Evolutionary conservation across 35 echinoderm and acorn worm species (phyloP).

Genomic region (Lytechinus variegatus): DNA sequence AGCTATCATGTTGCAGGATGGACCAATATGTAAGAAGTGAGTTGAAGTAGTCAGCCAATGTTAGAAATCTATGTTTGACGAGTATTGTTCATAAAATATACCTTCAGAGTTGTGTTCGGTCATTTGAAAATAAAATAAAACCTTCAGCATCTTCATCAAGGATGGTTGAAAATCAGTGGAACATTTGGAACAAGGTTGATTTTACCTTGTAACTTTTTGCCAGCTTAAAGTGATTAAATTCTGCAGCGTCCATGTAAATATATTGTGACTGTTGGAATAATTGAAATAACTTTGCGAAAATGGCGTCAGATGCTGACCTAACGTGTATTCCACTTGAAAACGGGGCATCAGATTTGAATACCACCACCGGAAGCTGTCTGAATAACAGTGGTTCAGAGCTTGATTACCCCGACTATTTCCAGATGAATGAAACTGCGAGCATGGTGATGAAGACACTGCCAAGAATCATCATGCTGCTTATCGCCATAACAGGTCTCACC

Average conservation of each 20-base stretch:
- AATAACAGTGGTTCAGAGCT: neutral
- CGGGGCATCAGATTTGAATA: neutral
- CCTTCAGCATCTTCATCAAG: neutral
- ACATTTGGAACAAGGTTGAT: neutral
- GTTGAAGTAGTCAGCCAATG: neutral
- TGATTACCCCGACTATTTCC: neutral
- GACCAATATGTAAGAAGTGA: neutral
- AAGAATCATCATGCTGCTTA: constrained; percentile 10
- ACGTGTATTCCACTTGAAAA: neutral
- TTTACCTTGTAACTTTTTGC: neutral
- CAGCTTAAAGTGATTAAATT: neutral
- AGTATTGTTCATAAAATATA: neutral
- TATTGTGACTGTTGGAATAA: neutral
- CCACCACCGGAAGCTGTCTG: neutral
- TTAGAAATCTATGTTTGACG: neutral
- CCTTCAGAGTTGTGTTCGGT: neutral
- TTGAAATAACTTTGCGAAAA: neutral
- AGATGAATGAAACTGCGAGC: constrained; percentile 8
- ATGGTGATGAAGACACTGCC: constrained; percentile 43
- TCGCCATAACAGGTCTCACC: constrained; percentile 67
- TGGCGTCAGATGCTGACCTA: constrained; percentile 28
- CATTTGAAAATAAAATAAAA: neutral
- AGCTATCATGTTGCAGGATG: neutral
- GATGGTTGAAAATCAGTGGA: neutral
- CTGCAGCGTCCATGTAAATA: neutral